Evolutionary conservation across 2,113 vertebrate genomes (phyloP).

Genomic region (Salvelinus fontinalis): DNA sequence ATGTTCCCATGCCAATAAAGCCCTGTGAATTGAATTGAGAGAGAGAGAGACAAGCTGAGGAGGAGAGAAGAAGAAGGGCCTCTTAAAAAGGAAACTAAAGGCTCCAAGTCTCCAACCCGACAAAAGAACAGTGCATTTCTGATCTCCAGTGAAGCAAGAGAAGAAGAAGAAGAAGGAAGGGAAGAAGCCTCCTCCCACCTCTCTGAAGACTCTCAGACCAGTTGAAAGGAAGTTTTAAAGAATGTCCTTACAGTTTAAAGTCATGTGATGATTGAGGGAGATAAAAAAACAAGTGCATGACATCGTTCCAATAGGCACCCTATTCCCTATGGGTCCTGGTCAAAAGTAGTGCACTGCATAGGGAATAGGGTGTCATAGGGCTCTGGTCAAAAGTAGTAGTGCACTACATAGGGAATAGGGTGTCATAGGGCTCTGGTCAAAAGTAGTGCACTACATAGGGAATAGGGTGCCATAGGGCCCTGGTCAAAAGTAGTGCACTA

Average conservation of each 20-base stretch:
- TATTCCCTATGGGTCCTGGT: too few relatives aligned
- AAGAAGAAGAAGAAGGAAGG: neutral
- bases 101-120: neutral
- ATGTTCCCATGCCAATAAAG: too few relatives aligned
- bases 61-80: neutral
- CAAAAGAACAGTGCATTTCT: neutral
- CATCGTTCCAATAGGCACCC: too few relatives aligned
- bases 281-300: neutral
- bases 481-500: too few relatives aligned
- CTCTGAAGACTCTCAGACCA: neutral
- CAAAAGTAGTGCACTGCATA: too few relatives aligned
- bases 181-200: neutral
- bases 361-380: too few relatives aligned
- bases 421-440: too few relatives aligned
- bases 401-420: too few relatives aligned
- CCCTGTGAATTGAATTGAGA: too few relatives aligned
- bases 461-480: too few relatives aligned
- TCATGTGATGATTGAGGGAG: neutral
- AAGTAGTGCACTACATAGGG: too few relatives aligned
- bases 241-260: neutral
- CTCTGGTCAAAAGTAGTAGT: too few relatives aligned
- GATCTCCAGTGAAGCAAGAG: neutral
- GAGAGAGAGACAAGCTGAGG: neutral
- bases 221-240: neutral
- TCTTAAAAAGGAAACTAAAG: neutral